Evolutionary conservation across 2,113 vertebrate genomes (phyloP).

Genomic region (Dryoscopus gambensis): DNA sequence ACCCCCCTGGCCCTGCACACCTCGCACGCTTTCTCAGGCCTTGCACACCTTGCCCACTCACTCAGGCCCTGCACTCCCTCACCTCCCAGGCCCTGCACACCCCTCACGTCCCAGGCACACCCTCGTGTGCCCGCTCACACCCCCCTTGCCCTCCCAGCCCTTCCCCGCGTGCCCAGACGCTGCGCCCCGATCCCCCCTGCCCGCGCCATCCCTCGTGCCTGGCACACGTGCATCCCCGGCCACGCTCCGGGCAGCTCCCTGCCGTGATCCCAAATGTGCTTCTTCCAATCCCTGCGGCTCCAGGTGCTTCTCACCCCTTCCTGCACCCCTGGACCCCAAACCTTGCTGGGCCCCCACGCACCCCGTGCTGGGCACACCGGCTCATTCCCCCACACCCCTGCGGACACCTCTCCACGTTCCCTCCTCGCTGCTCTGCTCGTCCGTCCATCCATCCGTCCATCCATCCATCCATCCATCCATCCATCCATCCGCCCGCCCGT

Average conservation of each 20-base stretch:
- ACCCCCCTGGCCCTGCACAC: background rate
- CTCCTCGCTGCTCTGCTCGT: too few species aligned
- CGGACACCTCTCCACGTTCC: background rate
- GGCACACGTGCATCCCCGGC: accelerated
- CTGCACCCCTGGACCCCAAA: background rate
- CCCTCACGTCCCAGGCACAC: background rate
- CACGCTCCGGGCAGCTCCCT: accelerated
- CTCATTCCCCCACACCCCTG: background rate
- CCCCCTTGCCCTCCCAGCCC: background rate
- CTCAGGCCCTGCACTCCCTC: too few species aligned
- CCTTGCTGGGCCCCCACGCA: accelerated
- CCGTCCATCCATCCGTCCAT: background rate
- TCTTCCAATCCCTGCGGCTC: accelerated
- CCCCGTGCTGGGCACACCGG: accelerated
- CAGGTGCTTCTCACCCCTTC: background rate
- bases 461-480: background rate
- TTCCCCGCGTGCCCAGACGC: accelerated
- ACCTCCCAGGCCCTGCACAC: too few species aligned
- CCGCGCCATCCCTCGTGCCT: background rate
- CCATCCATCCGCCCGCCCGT: accelerated
- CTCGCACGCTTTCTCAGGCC: too few species aligned
- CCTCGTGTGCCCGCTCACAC: accelerated
- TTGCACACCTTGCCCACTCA: background rate
- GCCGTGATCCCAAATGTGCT: accelerated
- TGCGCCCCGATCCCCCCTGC: accelerated